Conservation (phyloP, 2,113 vertebrate genomes). For the Hylia prasina region DNA sequence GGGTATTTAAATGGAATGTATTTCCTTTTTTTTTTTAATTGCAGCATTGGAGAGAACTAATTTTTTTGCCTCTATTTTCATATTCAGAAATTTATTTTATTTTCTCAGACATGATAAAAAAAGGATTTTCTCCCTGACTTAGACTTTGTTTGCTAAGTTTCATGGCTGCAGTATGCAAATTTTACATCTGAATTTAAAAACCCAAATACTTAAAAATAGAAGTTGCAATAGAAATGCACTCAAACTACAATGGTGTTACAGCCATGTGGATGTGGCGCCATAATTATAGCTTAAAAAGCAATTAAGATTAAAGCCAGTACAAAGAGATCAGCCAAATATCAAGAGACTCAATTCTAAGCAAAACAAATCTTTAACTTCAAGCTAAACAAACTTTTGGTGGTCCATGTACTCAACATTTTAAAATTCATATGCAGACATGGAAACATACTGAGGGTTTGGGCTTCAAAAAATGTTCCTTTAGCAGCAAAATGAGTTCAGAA, state of each 20-base stretch:
- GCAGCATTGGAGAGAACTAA: not conserved
- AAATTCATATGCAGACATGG: not conserved
- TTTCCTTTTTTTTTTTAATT: not conserved
- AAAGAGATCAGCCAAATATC: conserved; percentile 54
- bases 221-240: not conserved
- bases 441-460: not conserved
- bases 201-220: not conserved
- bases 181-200: not conserved
- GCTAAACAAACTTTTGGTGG: conserved; percentile 59
- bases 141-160: conserved; percentile 10
- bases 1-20: not conserved
- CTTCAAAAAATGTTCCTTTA: not conserved
- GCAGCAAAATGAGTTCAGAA: not conserved
- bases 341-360: conserved; percentile 57
- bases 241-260: not conserved
- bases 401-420: conserved; percentile 4
- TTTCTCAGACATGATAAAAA: not conserved
- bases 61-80: not conserved
- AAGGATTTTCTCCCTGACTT: not conserved
- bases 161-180: not conserved
- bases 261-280: conserved; percentile 8
- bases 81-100: not conserved
- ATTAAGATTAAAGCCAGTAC: conserved; percentile 53
- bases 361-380: conserved; percentile 51
- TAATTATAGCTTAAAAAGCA: conserved; percentile 53